phyloP scores from a whole-genome alignment of 2,888 invertebrate genomes.

The Phortica magna region DNA sequence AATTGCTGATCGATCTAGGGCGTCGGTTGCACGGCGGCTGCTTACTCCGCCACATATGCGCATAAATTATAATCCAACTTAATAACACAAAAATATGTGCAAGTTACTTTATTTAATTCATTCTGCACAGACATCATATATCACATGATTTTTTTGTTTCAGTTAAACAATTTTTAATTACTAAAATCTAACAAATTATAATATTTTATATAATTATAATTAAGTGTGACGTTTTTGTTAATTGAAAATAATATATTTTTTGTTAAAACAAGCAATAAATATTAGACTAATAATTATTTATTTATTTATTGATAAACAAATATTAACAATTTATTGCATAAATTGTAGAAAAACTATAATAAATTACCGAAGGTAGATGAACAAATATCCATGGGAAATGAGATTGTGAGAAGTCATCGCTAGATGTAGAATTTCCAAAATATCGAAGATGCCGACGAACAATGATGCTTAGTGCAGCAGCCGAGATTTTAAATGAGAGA shows the following conservation, averaged over 20 bases:
- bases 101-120: constrained; percentile 58
- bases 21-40: constrained; percentile 65
- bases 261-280: background rate
- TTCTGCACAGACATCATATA: constrained; percentile 57
- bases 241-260: background rate
- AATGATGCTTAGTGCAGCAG: no score
- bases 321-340: no score
- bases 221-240: background rate
- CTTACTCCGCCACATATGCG: constrained; percentile 33
- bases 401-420: no score
- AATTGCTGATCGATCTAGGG: constrained; percentile 60
- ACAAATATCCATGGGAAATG: no score
- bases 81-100: constrained; percentile 56
- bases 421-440: no score
- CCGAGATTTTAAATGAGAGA: no score
- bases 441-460: no score
- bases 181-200: constrained; percentile 9
- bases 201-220: background rate
- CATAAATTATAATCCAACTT: constrained; percentile 55
- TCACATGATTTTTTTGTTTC: constrained; percentile 36
- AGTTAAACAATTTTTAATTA: constrained; percentile 35
- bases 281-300: no score
- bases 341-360: no score
- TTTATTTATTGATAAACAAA: no score
- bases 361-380: no score